Percentiles rank a stretch among this genome's conserved stretches.
Conservation (phyloP, 2,797 vertebrate species). For the Amniataba percoides region DNA sequence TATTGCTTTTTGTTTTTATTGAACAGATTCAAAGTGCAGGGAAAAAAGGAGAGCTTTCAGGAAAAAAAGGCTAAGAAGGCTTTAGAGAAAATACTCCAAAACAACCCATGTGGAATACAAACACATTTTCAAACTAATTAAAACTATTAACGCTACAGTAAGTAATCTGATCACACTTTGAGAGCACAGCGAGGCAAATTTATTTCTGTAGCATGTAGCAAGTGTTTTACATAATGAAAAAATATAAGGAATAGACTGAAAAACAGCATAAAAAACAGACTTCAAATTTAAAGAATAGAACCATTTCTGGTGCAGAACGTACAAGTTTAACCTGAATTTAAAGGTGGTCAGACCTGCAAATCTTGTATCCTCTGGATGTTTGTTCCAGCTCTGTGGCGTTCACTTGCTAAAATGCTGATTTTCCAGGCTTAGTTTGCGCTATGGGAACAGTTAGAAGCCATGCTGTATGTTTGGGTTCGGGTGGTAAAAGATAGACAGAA, state of each 20-base stretch:
- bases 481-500: not conserved
- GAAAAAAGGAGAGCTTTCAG: not conserved
- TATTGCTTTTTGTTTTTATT: conserved; percentile 33
- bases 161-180: conserved; percentile 30
- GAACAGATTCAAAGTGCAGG: conserved; percentile 2
- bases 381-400: not conserved
- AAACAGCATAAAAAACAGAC: not conserved
- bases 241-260: not conserved
- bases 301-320: not conserved
- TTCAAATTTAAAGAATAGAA: not conserved
- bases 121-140: conserved; percentile 5
- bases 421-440: not conserved
- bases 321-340: not conserved
- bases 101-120: conserved; percentile 6
- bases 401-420: not conserved
- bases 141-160: conserved; percentile 16
- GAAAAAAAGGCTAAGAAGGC: not conserved
- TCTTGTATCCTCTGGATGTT: not conserved
- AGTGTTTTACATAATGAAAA: conserved; percentile 5
- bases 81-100: conserved; percentile 31
- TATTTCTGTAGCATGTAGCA: not conserved
- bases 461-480: not conserved
- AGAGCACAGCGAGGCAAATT: not conserved
- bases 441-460: not conserved
- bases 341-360: not conserved